These are phyloP conservation scores for Zootermopsis nevadensis DNA, from an alignment of 2,888 invertebrate species.

Conservation along the genomic window DNA sequence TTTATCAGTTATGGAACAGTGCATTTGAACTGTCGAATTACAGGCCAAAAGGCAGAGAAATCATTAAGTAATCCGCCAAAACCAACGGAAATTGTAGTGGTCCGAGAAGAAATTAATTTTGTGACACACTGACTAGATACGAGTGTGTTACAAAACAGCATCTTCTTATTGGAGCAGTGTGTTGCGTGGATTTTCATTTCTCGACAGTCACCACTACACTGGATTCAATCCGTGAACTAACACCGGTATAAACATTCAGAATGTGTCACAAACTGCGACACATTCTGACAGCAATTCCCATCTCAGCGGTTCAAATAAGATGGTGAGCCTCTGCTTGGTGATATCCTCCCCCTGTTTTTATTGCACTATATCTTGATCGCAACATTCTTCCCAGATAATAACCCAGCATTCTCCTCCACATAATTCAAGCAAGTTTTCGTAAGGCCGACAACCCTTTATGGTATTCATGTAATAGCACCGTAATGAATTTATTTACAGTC, in stretches of 20 bases:
- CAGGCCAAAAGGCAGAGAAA: too few species aligned
- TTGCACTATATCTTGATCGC: constrained; percentile 6
- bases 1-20: too few species aligned
- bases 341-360: background rate
- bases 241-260: background rate
- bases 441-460: background rate
- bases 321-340: background rate
- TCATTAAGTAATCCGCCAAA: too few species aligned
- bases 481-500: constrained; percentile 6
- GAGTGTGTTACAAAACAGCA: too few species aligned
- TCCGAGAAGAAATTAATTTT: too few species aligned
- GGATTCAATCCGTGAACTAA: background rate
- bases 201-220: too few species aligned
- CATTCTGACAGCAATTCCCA: background rate
- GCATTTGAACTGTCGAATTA: too few species aligned
- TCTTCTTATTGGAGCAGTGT: too few species aligned
- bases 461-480: constrained; percentile 8
- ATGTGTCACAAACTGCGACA: too few species aligned
- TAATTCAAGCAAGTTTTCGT: background rate
- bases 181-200: too few species aligned
- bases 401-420: background rate
- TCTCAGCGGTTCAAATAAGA: background rate
- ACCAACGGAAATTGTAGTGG: too few species aligned
- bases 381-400: background rate
- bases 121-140: too few species aligned